A percentile compares a stretch with the other conserved stretches of the same genome.
Conservation (phyloP, 1,140 invertebrate genomes). For the Drosophila baimaii region DNA sequence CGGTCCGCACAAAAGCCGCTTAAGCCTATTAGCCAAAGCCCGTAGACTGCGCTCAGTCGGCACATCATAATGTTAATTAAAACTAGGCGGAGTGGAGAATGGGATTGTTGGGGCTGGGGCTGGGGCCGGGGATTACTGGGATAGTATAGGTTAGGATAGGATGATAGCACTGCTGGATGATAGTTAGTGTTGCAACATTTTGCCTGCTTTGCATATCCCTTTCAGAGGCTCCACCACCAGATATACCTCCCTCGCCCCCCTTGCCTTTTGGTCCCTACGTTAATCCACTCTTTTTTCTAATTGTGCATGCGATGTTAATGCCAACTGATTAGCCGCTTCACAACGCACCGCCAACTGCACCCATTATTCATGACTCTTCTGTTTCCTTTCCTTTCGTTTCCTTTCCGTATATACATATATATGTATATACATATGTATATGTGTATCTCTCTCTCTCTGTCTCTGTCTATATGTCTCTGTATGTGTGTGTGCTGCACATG, state of each 20-base stretch:
- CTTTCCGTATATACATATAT: constrained; percentile 19
- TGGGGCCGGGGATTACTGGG: constrained; percentile 23
- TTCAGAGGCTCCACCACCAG: neutral
- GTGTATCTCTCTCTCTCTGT: constrained; percentile 5
- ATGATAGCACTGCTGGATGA: constrained; percentile 13
- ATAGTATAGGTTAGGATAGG: constrained; percentile 12
- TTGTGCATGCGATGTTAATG: constrained; percentile 59
- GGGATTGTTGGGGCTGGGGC: neutral
- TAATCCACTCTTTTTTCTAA: constrained; percentile 48
- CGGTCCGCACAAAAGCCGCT: constrained; percentile 45
- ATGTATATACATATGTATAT: neutral
- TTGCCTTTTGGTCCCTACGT: constrained; percentile 1
- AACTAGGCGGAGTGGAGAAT: constrained; percentile 29
- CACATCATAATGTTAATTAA: constrained; percentile 61
- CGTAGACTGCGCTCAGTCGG: constrained; percentile 42
- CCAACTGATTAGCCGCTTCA: constrained; percentile 65
- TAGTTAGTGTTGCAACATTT: constrained; percentile 38
- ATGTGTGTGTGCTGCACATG: constrained; percentile 27
- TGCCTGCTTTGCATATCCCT: constrained; percentile 41
- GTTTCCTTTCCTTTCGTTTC: constrained; percentile 38
- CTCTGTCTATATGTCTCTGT: constrained; percentile 18
- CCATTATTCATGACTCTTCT: constrained; percentile 60
- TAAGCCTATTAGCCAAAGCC: constrained; percentile 56
- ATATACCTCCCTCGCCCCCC: neutral
- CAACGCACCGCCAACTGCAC: constrained; percentile 67